Percentiles rank a stretch among this genome's conserved stretches.
Conservation (phyloP, 1,140 invertebrate species). For the Luehdorfia chinensis region DNA sequence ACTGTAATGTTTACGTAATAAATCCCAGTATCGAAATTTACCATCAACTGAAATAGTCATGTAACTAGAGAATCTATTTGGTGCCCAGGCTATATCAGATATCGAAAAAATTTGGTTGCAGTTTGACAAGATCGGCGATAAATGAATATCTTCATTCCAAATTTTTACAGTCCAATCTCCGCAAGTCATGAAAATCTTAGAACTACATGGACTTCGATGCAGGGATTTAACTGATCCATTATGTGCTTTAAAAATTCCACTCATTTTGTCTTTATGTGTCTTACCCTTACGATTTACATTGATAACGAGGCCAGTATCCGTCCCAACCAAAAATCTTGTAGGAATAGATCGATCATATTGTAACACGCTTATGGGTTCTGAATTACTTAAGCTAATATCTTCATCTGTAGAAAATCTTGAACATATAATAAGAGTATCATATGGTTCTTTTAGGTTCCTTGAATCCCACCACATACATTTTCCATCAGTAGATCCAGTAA, state of each 20-base stretch:
- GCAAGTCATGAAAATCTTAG: constrained; percentile 92
- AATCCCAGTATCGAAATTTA: constrained; percentile 91
- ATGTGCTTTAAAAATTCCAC: constrained; percentile 79
- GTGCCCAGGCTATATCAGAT: constrained; percentile 89
- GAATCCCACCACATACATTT: constrained; percentile 90
- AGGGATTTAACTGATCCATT: constrained; percentile 87
- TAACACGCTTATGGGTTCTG: constrained; percentile 84
- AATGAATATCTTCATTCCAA: constrained; percentile 92
- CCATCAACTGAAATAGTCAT: constrained; percentile 89
- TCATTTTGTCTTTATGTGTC: constrained; percentile 83
- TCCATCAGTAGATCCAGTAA: constrained; percentile 91
- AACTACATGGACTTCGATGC: constrained; percentile 89
- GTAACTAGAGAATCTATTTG: constrained; percentile 87
- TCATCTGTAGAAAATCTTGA: constrained; percentile 80
- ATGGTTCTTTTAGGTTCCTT: constrained; percentile 84
- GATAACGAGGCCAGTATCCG: constrained; percentile 85
- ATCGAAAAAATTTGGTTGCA: constrained; percentile 80
- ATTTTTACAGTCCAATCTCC: constrained; percentile 92
- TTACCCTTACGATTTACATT: constrained; percentile 88
- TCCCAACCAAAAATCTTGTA: constrained; percentile 83
- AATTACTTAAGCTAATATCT: constrained; percentile 77
- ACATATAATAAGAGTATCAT: constrained; percentile 81
- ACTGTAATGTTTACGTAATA: constrained; percentile 88
- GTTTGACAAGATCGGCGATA: constrained; percentile 90
- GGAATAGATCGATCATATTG: constrained; percentile 92